Percentiles rank a stretch among this genome's conserved stretches.
These are phyloP conservation scores for Listronotus oregonensis DNA, from an alignment of 1,140 invertebrate species.

Conservation along the genomic window DNA sequence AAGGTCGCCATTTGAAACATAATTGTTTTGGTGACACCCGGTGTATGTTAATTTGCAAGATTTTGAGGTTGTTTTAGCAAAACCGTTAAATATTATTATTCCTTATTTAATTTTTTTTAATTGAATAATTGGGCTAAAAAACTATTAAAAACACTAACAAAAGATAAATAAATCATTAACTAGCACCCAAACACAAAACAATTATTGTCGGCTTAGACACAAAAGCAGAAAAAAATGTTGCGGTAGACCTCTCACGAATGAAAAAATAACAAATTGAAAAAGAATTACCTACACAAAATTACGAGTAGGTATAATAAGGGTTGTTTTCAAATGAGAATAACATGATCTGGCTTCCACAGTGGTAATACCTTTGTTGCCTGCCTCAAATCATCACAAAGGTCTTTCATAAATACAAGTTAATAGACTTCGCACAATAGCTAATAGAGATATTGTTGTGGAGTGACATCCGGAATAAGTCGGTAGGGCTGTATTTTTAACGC, in stretches of 20 bases:
- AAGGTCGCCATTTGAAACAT: too few relatives aligned
- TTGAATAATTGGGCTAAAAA: background rate
- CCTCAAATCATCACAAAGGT: conserved; percentile 28
- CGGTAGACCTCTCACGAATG: conserved; percentile 11
- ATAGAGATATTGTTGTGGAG: conserved; percentile 48
- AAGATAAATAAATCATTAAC: too few relatives aligned
- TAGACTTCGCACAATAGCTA: conserved; percentile 47
- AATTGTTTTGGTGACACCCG: too few relatives aligned
- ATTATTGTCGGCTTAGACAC: too few relatives aligned
- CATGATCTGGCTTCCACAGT: conserved; percentile 19
- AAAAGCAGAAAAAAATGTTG: background rate
- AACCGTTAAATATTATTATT: too few relatives aligned
- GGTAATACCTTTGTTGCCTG: conserved; percentile 27
- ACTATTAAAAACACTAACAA: too few relatives aligned
- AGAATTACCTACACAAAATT: conserved; percentile 17
- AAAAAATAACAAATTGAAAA: conserved; percentile 30
- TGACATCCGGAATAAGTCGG: conserved; percentile 45
- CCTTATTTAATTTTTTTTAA: background rate
- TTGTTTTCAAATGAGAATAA: conserved; percentile 18
- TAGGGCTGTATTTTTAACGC: conserved; percentile 29
- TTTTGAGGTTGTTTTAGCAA: too few relatives aligned
- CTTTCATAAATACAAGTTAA: conserved; percentile 49
- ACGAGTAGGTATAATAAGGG: conserved; percentile 15
- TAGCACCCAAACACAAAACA: too few relatives aligned
- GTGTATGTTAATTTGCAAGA: too few relatives aligned